Evolutionary conservation across 2,888 invertebrate species (phyloP).

Genomic region (Muscina levida): DNA sequence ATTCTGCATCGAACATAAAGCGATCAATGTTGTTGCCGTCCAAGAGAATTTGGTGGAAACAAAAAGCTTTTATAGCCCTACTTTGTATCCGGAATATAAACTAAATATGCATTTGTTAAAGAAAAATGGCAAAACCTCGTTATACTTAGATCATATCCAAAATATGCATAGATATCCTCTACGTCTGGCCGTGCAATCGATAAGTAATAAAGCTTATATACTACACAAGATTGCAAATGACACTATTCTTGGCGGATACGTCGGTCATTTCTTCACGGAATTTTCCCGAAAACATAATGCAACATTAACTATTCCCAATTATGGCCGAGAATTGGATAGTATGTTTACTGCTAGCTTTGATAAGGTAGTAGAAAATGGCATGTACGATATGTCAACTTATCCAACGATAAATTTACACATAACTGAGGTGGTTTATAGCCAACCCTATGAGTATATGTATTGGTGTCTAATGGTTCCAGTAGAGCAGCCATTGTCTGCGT

Average conservation of each 20-base stretch:
- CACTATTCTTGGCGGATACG: slow-evolving; percentile 48
- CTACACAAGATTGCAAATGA: slow-evolving; percentile 12
- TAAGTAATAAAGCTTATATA: slow-evolving; percentile 52
- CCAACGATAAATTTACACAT: background rate
- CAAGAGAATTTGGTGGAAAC: background rate
- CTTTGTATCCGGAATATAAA: too few species aligned
- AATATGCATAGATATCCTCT: slow-evolving; percentile 52
- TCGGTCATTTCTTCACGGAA: slow-evolving; percentile 48
- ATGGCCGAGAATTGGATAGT: background rate
- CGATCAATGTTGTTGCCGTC: slow-evolving; percentile 18
- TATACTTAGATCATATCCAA: slow-evolving; percentile 21
- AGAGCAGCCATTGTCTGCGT: slow-evolving; percentile 60
- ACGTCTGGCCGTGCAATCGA: slow-evolving; percentile 36
- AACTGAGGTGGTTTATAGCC: slow-evolving; percentile 26
- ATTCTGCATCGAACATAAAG: slow-evolving; percentile 42
- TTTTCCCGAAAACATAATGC: slow-evolving; percentile 63
- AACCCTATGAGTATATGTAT: slow-evolving; percentile 48
- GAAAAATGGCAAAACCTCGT: too few species aligned
- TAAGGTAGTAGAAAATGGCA: slow-evolving; percentile 42
- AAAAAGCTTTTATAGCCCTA: too few species aligned
- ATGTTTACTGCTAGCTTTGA: slow-evolving; percentile 3
- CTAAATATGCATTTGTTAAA: too few species aligned
- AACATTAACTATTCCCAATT: slow-evolving; percentile 35
- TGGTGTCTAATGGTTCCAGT: slow-evolving; percentile 60
- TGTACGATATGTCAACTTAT: slow-evolving; percentile 58